Base-by-base conservation (phyloP, 2,888 invertebrate genomes). In the Gryllus longicercus region DNA sequence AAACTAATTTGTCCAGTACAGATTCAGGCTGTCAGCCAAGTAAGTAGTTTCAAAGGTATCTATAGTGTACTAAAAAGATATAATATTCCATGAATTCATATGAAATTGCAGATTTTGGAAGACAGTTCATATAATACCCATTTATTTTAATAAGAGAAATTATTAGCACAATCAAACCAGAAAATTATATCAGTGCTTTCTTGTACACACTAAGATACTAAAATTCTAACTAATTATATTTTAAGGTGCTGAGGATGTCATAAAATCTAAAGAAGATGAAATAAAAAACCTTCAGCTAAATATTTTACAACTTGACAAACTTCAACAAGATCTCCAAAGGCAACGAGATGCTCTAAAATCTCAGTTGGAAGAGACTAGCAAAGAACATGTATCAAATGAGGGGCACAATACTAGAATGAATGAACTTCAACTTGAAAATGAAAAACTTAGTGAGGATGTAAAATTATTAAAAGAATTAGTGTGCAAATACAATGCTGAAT, bases 381-480 rank as follows among this genome's bases (percentile, higher is more conserved):
- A 14, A 49, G 18, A 12, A n/a, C 18, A 77, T 14, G 21, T 14
- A 11, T 14, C 49, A 16, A 63, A 18, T 63, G 63, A 63, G 14
- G 16, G 3, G 0, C 14, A 63, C 16, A 63, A 3, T 63, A 50
- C 50, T 8, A n/a, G 18, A 50, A 16, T 49, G 50, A 50, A 49
- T 16, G 77, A 50, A 18, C 18, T n/a, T 12, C 11, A 25, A 25
- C 89, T 1, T 89, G 63, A 90, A 63, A 93, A 92, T 85, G 85
- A 86, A 14, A 89, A 91, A 50, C 86, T 93, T 2, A 89, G 88
- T 78, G 91, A 91, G 83, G 95, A 95, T 84, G 89, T 94, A 85
- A 88, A 89, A 78, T 92, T 95, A 85, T 87, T 95, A 81, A 95
- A 95, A 86, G 93, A 92, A 83, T 91, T 95, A 0, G 90, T 95